phyloP scores from a whole-genome alignment of 2,888 invertebrate species.

The Pseudoips prasinana region DNA sequence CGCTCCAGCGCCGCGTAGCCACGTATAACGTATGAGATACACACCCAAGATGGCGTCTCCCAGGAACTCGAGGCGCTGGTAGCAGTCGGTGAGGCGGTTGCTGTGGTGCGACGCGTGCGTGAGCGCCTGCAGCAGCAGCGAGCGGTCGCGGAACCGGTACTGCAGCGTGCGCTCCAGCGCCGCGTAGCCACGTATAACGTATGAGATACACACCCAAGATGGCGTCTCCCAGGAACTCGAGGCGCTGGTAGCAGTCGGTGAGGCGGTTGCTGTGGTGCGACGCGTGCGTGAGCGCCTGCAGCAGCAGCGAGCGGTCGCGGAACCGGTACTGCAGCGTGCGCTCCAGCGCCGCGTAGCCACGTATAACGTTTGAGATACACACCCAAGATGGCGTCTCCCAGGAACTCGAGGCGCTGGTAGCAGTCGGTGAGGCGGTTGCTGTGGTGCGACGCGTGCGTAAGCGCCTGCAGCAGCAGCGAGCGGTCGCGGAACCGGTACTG shows the following conservation, averaged over 20 bases:
- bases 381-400: constrained; percentile 95
- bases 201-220: constrained; percentile 84
- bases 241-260: constrained; percentile 98
- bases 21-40: too few relatives aligned
- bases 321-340: constrained; percentile 92
- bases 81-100: constrained; percentile 98
- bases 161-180: constrained; percentile 90
- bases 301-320: constrained; percentile 92
- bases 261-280: constrained; percentile 96
- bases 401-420: constrained; percentile 97
- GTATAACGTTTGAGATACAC: too few relatives aligned
- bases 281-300: constrained; percentile 99
- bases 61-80: constrained; percentile 97
- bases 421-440: constrained; percentile 98
- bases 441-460: constrained; percentile 99
- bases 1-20: constrained; percentile 92
- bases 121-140: constrained; percentile 96
- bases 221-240: constrained; percentile 98
- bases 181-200: constrained; percentile 93
- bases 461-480: constrained; percentile 96
- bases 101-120: constrained; percentile 99
- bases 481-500: constrained; percentile 94
- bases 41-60: constrained; percentile 94
- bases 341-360: constrained; percentile 92
- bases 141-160: constrained; percentile 93